These are phyloP conservation scores for Cryptoprocta ferox DNA, from an alignment of 2,797 vertebrate species.

Conservation along the genomic window DNA sequence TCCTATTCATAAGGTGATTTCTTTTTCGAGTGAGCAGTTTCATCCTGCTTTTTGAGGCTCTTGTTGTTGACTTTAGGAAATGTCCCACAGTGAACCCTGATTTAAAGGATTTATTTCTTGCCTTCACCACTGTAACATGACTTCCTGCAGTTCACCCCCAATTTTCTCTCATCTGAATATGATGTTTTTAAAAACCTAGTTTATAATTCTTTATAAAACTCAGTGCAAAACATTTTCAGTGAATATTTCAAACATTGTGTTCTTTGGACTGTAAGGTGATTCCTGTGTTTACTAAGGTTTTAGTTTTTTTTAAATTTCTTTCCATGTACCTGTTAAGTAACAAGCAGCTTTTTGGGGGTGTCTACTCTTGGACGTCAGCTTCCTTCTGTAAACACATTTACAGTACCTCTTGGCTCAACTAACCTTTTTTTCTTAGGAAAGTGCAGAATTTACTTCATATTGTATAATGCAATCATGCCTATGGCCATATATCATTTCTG, in stretches of 20 bases:
- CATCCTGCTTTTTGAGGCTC: background rate
- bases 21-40: background rate
- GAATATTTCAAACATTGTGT: slow-evolving; percentile 1
- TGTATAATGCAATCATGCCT: background rate
- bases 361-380: background rate
- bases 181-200: background rate
- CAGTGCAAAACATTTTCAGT: background rate
- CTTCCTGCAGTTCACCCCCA: background rate
- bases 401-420: background rate
- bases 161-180: slow-evolving; percentile 33
- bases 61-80: background rate
- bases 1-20: background rate
- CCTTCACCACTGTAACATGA: background rate
- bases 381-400: slow-evolving; percentile 58
- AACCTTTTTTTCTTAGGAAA: background rate
- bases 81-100: background rate
- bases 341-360: background rate
- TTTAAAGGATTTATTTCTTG: background rate
- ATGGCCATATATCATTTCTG: background rate
- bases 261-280: slow-evolving; percentile 13
- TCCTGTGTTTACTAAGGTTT: slow-evolving; percentile 40
- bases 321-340: slow-evolving; percentile 39
- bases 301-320: background rate
- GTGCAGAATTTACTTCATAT: background rate
- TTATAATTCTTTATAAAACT: slow-evolving; percentile 24